These are phyloP conservation scores for Lacanobia oleracea DNA, from an alignment of 2,888 invertebrate genomes.

Conservation along the genomic window DNA sequence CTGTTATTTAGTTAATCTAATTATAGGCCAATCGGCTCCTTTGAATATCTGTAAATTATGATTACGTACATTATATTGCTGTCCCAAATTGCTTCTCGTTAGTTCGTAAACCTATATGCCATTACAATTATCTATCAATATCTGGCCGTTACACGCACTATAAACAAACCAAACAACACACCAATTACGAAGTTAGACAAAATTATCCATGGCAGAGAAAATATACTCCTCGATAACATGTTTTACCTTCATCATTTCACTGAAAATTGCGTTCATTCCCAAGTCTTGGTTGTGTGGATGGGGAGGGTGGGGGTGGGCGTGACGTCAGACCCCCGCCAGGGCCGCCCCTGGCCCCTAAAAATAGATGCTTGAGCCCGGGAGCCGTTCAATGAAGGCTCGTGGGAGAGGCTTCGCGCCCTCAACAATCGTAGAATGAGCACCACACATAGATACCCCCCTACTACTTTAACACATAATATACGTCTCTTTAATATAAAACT, in stretches of 20 bases:
- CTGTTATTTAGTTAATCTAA: slow-evolving; percentile 34
- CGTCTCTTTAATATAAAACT: slow-evolving; percentile 33
- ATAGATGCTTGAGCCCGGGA: slow-evolving; percentile 86
- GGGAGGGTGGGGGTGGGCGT: slow-evolving; percentile 64
- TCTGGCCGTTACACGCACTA: slow-evolving; percentile 25
- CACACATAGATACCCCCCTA: slow-evolving; percentile 40
- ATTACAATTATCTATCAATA: slow-evolving; percentile 27
- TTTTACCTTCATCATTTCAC: slow-evolving; percentile 71
- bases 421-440: slow-evolving; percentile 50
- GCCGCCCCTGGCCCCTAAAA: slow-evolving; percentile 83
- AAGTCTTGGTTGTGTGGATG: slow-evolving; percentile 66
- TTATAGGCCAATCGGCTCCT: slow-evolving; percentile 8
- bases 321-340: slow-evolving; percentile 75
- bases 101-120: slow-evolving; percentile 8
- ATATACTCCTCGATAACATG: slow-evolving; percentile 71
- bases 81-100: slow-evolving; percentile 37
- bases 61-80: slow-evolving; percentile 23
- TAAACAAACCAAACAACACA: slow-evolving; percentile 58
- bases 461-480: slow-evolving; percentile 33
- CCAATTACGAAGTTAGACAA: slow-evolving; percentile 68
- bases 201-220: slow-evolving; percentile 75
- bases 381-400: slow-evolving; percentile 83
- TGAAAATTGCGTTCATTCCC: slow-evolving; percentile 75
- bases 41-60: slow-evolving; percentile 20
- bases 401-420: slow-evolving; percentile 61